Base-by-base conservation (phyloP, 2,113 vertebrate genomes). In the Trogon melanurus region DNA sequence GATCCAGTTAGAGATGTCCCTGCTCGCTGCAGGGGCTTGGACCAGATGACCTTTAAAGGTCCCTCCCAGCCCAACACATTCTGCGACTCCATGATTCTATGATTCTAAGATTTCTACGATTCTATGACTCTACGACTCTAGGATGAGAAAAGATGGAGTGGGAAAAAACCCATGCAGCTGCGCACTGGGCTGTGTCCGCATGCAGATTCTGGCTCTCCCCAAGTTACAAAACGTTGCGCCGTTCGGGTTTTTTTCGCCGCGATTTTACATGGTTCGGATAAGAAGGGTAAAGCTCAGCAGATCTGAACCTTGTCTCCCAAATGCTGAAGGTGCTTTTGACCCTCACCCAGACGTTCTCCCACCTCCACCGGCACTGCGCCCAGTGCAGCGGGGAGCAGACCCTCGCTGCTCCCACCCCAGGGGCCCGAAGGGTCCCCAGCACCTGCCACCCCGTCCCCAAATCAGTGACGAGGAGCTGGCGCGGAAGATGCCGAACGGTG, bases 141-240 rank as follows among this genome's bases (percentile, higher is more conserved):
- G 10, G 34, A 48, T 17, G 69, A 58, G 74, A 69, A 45, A 48
- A 76, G 53, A 38, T 13, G 62, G 44, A 57, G 21, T 4, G 67
- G 6, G 29, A n/a, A 67, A 20, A 15, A 3, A 9, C 1, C 41
- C 41, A 22, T 3, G 3, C 23, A 56, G 27, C 0, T 57, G 72
- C 29, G 60, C 23, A 13, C 29, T 2, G 8, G 70, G 79, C 26
- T 54, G 47, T 12, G 56, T 4, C 51, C 17, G 6, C 5, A 2
- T 10, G 29, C 44, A 34, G 19, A 18, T 57, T 34, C 50, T 36
- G 51, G 11, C 51, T 65, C 22, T 51, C 34, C 44, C 64, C 38
- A 30, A 53, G 38, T 16, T 34, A 66, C 47, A 65, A 86, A 16
- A 11, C 4, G 0, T 29, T 57, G 20, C 17, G 13, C 41, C 11